phyloP scores from a whole-genome alignment of 37 sponge, comb jelly and placozoan genomes.

The Ianthella basta region DNA sequence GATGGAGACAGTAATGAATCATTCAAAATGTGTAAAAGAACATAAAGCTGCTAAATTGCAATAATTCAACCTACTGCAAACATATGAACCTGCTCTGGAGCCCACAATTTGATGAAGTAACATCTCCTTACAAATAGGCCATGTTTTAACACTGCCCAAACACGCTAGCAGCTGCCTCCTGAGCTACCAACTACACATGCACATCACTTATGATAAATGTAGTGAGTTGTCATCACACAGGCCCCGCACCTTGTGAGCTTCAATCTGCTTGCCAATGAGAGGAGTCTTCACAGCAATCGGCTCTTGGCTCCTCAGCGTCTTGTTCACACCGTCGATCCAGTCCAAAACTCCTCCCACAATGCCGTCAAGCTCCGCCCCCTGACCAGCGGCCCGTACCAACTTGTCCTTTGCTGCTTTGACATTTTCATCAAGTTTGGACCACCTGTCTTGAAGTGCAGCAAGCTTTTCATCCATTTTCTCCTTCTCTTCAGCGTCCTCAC shows the following conservation, averaged over 20 bases:
- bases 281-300: constrained; percentile 42
- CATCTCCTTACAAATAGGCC: too few relatives aligned
- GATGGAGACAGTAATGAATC: too few relatives aligned
- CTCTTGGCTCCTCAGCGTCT: constrained; percentile 31
- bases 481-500: constrained; percentile 33
- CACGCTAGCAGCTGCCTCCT: too few relatives aligned
- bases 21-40: too few relatives aligned
- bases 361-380: constrained; percentile 15
- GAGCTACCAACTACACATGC: neutral
- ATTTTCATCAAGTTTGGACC: constrained; percentile 37
- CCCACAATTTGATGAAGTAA: too few relatives aligned
- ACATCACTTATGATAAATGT: neutral
- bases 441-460: constrained; percentile 40
- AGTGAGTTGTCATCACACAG: neutral
- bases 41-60: too few relatives aligned
- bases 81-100: too few relatives aligned
- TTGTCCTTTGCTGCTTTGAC: constrained; percentile 8
- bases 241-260: constrained; percentile 52
- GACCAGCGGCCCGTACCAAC: neutral
- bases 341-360: constrained; percentile 14
- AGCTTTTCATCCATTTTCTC: constrained; percentile 20
- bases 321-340: constrained; percentile 51
- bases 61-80: too few relatives aligned
- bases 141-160: too few relatives aligned
- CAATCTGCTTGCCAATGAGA: constrained; percentile 63